Base-by-base conservation (phyloP, 2,113 vertebrate species). In the Siniperca knerii region DNA sequence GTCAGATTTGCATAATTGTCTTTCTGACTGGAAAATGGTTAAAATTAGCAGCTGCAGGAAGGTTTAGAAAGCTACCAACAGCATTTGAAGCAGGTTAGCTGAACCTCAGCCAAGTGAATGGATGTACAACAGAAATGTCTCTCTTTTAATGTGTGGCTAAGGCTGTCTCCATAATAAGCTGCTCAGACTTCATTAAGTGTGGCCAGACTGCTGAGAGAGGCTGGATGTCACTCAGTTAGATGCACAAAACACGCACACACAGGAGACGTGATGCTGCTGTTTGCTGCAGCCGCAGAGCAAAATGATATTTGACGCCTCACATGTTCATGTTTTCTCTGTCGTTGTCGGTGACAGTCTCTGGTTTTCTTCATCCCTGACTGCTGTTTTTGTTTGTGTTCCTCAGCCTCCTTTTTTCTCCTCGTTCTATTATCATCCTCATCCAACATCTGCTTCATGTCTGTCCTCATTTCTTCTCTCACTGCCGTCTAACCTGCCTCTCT, bases 151-250 rank as follows among this genome's bases (percentile, higher is more conserved):
- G 85, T 80, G 85, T 25, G 74, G 87, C 55, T 58, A n/a, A 72
- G 70, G 72, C 76, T 78, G 85, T 66, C 71, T 89, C 77, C 40
- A 6, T 90, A 84, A 91, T 85, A 68, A 81, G 84, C 68, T 46
- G 85, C 74, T 82, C 78, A 89, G 91, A 91, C 87, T 88, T 88
- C 83, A 90, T 92, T 93, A 85, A 76, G 83, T 90, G 87, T 89
- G 90, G 89, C 70, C 85, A 74, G 90, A 91, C 82, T 92, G 77
- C 83, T 68, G 84, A 92, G 75, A 78, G 60, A 85, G 42, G 55
- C 65, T 65, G 71, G 68, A 8, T 68, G 78, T 68, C 75, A 68
- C 40, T 79, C 76, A n/a, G 20, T 25, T 4, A 69, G n/a, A 77
- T 0, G 4, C 71, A 78, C 75, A 64, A 3, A 64, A 44, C 44